Conservation (phyloP, 2,113 vertebrate genomes). For the Phasianus colchicus region DNA sequence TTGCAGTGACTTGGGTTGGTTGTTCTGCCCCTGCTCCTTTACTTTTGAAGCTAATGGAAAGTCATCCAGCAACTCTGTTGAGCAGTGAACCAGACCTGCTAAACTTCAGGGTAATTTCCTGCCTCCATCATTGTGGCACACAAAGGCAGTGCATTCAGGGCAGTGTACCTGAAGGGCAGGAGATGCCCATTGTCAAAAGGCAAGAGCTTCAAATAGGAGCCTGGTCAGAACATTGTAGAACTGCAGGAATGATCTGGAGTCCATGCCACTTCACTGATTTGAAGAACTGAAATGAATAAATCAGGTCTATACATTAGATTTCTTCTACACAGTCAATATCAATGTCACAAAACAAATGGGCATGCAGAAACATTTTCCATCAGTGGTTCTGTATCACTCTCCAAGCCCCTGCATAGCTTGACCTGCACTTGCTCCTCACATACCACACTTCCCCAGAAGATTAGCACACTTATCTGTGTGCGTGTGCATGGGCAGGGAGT, state of each 20-base stretch:
- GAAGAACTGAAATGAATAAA: neutral
- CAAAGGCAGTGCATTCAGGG: neutral
- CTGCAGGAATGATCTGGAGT: neutral
- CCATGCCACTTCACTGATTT: neutral
- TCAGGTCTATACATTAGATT: neutral
- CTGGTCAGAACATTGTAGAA: neutral
- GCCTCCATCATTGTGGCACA: neutral
- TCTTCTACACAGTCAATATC: neutral
- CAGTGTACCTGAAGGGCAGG: neutral
- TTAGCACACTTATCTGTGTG: neutral
- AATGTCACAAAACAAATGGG: neutral
- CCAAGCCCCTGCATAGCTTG: neutral
- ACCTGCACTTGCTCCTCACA: neutral
- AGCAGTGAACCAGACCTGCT: neutral
- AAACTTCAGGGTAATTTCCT: neutral
- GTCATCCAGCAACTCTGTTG: neutral
- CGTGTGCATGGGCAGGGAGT: neutral
- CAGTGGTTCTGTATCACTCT: neutral
- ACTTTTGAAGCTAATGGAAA: neutral
- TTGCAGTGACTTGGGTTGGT: fast-evolving
- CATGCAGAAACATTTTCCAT: neutral
- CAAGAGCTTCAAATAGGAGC: neutral
- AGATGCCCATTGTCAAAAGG: neutral
- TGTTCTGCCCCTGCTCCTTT: neutral
- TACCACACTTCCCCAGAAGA: neutral